Evolutionary conservation across 92 coral and sea anemone genomes (phyloP).

Genomic region (Heteractis magnifica): DNA sequence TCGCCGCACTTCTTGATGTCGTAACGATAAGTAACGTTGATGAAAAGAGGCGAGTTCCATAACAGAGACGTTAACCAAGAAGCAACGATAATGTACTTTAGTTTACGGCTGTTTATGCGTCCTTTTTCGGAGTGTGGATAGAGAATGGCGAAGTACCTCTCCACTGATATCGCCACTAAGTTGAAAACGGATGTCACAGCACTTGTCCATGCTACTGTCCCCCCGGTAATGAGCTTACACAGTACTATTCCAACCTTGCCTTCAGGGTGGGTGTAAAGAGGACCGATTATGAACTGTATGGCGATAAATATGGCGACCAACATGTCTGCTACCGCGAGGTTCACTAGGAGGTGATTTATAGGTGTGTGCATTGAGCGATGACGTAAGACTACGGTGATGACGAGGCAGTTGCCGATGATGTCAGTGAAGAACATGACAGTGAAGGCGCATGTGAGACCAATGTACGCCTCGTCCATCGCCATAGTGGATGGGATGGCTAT

Average conservation of each 20-base stretch:
- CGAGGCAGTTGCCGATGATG: slow-evolving; percentile 42
- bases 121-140: slow-evolving; percentile 30
- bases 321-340: slow-evolving; percentile 48
- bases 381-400: slow-evolving; percentile 31
- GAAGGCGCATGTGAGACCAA: slow-evolving; percentile 13
- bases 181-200: slow-evolving; percentile 47
- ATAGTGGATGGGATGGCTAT: not conserved
- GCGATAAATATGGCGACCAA: slow-evolving; percentile 44
- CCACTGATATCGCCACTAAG: slow-evolving; percentile 45
- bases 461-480: not conserved
- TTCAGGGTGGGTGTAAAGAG: slow-evolving; percentile 39
- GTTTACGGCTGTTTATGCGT: slow-evolving; percentile 31
- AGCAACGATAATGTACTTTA: slow-evolving; percentile 16
- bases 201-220: slow-evolving; percentile 41
- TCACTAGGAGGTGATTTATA: slow-evolving; percentile 38
- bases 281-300: slow-evolving; percentile 30
- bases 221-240: slow-evolving; percentile 57
- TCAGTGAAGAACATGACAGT: slow-evolving; percentile 29
- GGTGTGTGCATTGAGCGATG: slow-evolving; percentile 36
- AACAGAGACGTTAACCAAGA: slow-evolving; percentile 36
- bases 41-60: slow-evolving; percentile 47
- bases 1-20: slow-evolving; percentile 46
- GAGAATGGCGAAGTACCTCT: slow-evolving; percentile 43
- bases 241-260: slow-evolving; percentile 41
- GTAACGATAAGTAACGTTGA: slow-evolving; percentile 26